Evolutionary conservation across 2,797 vertebrate genomes (phyloP).

Genomic region (Centroberyx gerrardi): DNA sequence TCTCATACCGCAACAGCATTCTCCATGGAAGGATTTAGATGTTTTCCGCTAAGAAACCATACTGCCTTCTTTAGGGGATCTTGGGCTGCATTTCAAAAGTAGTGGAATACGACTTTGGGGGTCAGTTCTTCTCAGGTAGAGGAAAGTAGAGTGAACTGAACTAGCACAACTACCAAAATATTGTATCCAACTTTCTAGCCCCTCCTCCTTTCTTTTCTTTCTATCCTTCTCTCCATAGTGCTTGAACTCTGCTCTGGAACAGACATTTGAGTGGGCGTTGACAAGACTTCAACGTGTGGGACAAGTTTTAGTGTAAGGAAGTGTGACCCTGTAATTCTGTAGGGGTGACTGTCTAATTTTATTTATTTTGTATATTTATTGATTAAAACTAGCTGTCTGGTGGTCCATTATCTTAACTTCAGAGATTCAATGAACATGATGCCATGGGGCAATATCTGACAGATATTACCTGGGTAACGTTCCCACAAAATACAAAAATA

Average conservation of each 20-base stretch:
- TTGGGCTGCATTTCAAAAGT: conserved; percentile 54
- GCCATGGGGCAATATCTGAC: too few relatives aligned
- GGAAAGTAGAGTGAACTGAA: conserved; percentile 15
- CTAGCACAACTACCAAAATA: not conserved
- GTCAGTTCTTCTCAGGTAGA: conserved; percentile 22
- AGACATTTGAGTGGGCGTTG: conserved; percentile 35
- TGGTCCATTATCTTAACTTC: too few relatives aligned
- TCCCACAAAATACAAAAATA: not conserved
- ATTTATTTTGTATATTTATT: not conserved
- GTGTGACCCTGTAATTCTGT: not conserved
- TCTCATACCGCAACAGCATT: conserved; percentile 56
- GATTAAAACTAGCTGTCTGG: too few relatives aligned
- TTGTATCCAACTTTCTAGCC: not conserved
- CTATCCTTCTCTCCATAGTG: not conserved
- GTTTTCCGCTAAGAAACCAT: conserved; percentile 57
- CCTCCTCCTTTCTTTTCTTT: not conserved
- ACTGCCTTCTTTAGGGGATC: conserved; percentile 35
- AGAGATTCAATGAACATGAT: too few relatives aligned
- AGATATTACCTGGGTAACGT: not conserved
- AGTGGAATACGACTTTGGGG: conserved; percentile 28
- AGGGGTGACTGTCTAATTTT: not conserved
- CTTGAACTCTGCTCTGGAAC: conserved; percentile 10
- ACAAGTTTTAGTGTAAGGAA: not conserved
- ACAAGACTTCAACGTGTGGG: conserved; percentile 9
- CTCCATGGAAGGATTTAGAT: conserved; percentile 49